phyloP scores from a whole-genome alignment of 2,113 vertebrate species.

The Engraulis encrasicolus region DNA sequence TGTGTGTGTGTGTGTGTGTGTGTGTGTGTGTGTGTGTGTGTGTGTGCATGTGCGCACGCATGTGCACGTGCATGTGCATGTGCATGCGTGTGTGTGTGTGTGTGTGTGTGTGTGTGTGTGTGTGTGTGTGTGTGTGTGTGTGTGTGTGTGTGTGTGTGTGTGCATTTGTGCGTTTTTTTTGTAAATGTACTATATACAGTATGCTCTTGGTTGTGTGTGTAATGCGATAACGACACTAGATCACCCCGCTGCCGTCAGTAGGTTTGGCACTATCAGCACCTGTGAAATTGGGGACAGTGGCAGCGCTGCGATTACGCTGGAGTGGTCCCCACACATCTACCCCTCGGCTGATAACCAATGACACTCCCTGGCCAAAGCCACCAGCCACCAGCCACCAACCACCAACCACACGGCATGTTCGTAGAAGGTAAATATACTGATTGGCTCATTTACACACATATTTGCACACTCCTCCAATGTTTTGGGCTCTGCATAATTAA shows the following conservation, averaged over 20 bases:
- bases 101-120: neutral
- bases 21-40: neutral
- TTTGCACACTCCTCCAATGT: neutral
- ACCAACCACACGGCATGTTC: too few species aligned
- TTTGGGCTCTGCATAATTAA: neutral
- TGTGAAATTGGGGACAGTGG: slow-evolving; percentile 23
- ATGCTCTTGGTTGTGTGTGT: neutral
- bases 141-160: slow-evolving; percentile 1
- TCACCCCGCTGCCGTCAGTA: slow-evolving; percentile 12
- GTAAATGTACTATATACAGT: too few species aligned
- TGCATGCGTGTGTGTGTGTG: neutral
- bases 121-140: neutral
- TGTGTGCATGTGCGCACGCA: neutral
- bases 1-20: neutral
- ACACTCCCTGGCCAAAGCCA: neutral
- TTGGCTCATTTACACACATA: neutral
- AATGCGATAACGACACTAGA: neutral
- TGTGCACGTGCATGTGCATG: neutral
- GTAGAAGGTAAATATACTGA: neutral
- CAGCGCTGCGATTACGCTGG: neutral
- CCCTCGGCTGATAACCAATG: neutral
- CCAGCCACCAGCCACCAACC: neutral
- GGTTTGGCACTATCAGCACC: neutral
- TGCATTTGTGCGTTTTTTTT: too few species aligned
- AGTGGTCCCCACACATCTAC: neutral